Evolutionary conservation across 1,140 invertebrate species (phyloP), one percentile per base, ranked within the genome.

Genomic region (Coptotermes formosanus): DNA sequence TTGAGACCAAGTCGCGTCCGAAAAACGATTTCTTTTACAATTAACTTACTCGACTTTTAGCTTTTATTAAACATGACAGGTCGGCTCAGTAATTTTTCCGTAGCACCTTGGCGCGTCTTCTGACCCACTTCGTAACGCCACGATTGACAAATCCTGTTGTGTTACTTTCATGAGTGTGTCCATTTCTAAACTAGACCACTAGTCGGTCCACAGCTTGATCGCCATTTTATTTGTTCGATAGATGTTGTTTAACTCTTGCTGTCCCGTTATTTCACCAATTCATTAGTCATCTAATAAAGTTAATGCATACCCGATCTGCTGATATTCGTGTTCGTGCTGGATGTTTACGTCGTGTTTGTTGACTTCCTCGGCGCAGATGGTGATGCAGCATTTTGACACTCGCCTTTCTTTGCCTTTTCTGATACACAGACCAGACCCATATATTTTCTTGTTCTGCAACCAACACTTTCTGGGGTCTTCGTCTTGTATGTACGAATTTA

Each of bases 71-170:
- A 2, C 64, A 12, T 75, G n/a, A 30, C n/a, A 75, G 11, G 25
- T 75, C 14, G 45, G 14, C 45, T 64, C 14, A 64, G 19, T 64
- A 64, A 64, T 30, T 11, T 55, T 55, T n/a, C 25, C 25, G n/a
- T 30, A 25, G 64, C 25, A 30, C 64, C 64, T n/a, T 30, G 25
- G 64, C n/a, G n/a, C 64, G 11, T 75, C 64, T 16, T 75, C n/a
- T 75, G 64, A 75, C 64, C 30, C n/a, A 75, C 64, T 75, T 75
- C 9, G 3, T 16, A 21, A 55, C 52, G 14, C 14, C 19, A 16
- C n/a, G 25, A 75, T 75, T 75, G 64, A 75, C 64, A 30, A 75
- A 75, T 75, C 64, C n/a, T 75, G 64, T 75, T 75, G n/a, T 75
- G 64, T 75, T 75, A 75, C 64, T 75, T 75, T 75, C 64, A 14